phyloP scores from a whole-genome alignment of 2,888 invertebrate genomes.

The Corbicula japonica region DNA sequence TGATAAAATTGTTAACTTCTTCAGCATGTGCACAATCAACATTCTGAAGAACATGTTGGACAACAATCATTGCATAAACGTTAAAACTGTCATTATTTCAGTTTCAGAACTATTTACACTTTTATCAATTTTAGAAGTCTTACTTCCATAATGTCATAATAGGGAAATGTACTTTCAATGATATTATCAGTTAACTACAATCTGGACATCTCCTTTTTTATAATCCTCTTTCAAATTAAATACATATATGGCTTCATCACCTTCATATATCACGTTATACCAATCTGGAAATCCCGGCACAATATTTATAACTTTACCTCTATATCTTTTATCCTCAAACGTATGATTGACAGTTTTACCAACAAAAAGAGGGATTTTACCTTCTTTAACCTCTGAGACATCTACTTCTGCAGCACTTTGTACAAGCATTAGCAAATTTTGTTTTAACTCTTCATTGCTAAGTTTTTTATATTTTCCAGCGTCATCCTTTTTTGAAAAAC shows the following conservation, averaged over 20 bases:
- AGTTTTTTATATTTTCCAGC: constrained; percentile 37
- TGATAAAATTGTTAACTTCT: too few species aligned
- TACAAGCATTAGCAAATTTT: constrained; percentile 25
- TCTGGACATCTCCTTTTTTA: constrained; percentile 28
- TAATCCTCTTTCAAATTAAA: constrained; percentile 40
- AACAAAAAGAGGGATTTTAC: constrained; percentile 43
- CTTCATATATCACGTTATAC: constrained; percentile 43
- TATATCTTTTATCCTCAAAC: constrained; percentile 24
- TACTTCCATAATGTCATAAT: too few species aligned
- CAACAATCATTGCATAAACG: too few species aligned
- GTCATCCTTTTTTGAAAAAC: constrained; percentile 31
- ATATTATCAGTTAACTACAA: too few species aligned
- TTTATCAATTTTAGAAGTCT: too few species aligned
- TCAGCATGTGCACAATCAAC: too few species aligned
- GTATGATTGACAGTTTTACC: constrained; percentile 33
- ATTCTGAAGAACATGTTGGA: too few species aligned
- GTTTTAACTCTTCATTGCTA: constrained; percentile 27
- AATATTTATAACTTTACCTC: constrained; percentile 29
- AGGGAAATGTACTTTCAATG: too few species aligned
- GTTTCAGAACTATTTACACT: too few species aligned
- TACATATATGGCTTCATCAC: constrained; percentile 39
- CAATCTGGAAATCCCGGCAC: constrained; percentile 45
- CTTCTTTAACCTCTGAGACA: constrained; percentile 17
- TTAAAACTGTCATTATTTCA: too few species aligned
- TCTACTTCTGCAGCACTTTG: constrained; percentile 8